Evolutionary conservation across 2,113 vertebrate genomes (phyloP).

Genomic region (Actenoides lindsayi): DNA sequence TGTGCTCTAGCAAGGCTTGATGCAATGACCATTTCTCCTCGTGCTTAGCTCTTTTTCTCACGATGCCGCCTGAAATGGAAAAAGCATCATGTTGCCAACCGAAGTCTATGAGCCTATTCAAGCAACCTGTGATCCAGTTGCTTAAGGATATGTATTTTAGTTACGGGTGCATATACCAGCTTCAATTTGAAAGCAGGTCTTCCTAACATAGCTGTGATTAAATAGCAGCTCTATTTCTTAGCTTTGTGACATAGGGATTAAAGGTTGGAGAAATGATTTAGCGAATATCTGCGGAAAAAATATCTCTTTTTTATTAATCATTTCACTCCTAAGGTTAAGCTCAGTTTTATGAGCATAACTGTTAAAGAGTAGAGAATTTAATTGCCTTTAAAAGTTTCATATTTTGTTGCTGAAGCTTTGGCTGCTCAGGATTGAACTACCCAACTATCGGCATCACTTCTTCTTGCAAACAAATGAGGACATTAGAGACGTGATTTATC

Average conservation of each 20-base stretch:
- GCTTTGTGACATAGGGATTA: neutral
- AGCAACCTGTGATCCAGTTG: neutral
- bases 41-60: neutral
- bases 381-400: neutral
- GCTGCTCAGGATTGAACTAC: neutral
- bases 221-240: neutral
- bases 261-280: neutral
- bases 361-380: neutral
- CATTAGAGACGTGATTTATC: neutral
- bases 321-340: neutral
- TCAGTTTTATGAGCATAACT: neutral
- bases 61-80: neutral
- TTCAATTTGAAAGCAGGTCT: neutral
- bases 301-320: rapidly evolving
- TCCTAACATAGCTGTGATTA: neutral
- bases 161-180: neutral
- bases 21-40: neutral
- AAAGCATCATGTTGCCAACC: neutral
- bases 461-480: neutral
- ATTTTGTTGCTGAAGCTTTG: neutral
- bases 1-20: neutral
- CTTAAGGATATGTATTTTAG: neutral
- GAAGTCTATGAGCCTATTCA: neutral
- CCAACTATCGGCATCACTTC: neutral
- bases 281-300: neutral